phyloP scores from a whole-genome alignment of 37 sponge, comb jelly and placozoan species.

The Hormiphora californensis region DNA sequence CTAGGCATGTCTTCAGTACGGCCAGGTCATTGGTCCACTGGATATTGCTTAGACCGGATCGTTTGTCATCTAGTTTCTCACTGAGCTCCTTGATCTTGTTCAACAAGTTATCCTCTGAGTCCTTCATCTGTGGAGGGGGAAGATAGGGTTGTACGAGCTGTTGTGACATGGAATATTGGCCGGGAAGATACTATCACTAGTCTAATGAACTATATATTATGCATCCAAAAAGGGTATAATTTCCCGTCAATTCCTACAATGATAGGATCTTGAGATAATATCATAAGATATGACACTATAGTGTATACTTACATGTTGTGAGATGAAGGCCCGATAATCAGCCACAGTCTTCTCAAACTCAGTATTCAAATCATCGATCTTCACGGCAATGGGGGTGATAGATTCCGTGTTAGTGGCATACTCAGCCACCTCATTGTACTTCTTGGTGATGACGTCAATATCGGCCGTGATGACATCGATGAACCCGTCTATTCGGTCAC shows the following conservation, averaged over 20 bases:
- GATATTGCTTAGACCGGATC: slow-evolving; percentile 15
- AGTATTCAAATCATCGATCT: neutral
- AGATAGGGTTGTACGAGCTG: too few species aligned
- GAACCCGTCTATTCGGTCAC: slow-evolving; percentile 42
- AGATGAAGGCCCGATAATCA: slow-evolving; percentile 3
- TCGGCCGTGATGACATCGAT: slow-evolving; percentile 30
- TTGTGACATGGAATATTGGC: too few species aligned
- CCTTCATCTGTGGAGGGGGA: slow-evolving; percentile 1
- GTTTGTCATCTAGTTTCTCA: slow-evolving; percentile 23
- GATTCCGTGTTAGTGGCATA: neutral
- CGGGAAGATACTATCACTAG: too few species aligned
- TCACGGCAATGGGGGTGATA: neutral
- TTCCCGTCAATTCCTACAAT: too few species aligned
- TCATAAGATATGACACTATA: too few species aligned
- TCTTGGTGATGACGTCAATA: slow-evolving; percentile 4
- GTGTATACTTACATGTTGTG: slow-evolving; percentile 33
- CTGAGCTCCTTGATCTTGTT: slow-evolving; percentile 45
- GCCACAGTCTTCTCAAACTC: slow-evolving; percentile 26
- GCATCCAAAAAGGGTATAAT: too few species aligned
- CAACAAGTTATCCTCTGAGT: slow-evolving; percentile 1
- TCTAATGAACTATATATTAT: too few species aligned
- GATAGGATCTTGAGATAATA: too few species aligned
- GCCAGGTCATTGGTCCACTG: slow-evolving; percentile 42
- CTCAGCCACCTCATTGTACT: slow-evolving; percentile 18
- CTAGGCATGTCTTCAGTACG: slow-evolving; percentile 1